Base-by-base conservation (phyloP, 2,888 invertebrate species). In the Branchipolynoe longqiensis region DNA sequence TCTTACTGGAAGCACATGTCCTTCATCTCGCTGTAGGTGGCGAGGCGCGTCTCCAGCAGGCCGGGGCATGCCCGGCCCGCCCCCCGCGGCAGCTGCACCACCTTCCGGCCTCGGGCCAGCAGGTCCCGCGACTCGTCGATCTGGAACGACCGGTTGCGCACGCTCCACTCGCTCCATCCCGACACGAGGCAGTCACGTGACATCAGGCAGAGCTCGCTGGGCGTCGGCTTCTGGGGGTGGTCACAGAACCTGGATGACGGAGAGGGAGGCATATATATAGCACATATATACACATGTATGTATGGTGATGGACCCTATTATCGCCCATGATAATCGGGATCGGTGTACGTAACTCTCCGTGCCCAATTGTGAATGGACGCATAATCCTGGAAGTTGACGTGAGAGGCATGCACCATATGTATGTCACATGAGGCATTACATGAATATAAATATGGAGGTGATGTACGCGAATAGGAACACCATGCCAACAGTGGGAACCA, bases 151-250 rank as follows among this genome's bases (percentile, higher is more conserved):
- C 48, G 1, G 40, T 69, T 84, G 28, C 73, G 62, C 33, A 84
- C 48, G 28, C 73, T 85, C 89, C 89, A 89, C 59, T 87, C 78
- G 25, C 84, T 85, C 86, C 86, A 86, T n/a, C 85, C 85, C 38
- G 87, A 86, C 28, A 86, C 88, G 28, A 88, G 85, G 56, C 88
- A 88, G 85, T 88, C 86, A 22, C 86, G 85, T n/a, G 87, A 59
- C 22, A 89, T 69, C 22, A 89, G 85, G 62, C 89, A 89, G n/a
- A 89, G 84, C 73, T 89, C 86, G 22, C 36, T 56, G 25, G 78
- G 82, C 25, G 36, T 31, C 31, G 89, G 89, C 41, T 78, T 73
- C 31, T 64, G 41, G 2, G 85, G 48, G 28, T 85, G 86, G 28
- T 86, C 84, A 83, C 89, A 89, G 54, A 86, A 87, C 33, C 89